phyloP scores from a whole-genome alignment of 2,888 invertebrate species.

The Drosophila anomelani region DNA sequence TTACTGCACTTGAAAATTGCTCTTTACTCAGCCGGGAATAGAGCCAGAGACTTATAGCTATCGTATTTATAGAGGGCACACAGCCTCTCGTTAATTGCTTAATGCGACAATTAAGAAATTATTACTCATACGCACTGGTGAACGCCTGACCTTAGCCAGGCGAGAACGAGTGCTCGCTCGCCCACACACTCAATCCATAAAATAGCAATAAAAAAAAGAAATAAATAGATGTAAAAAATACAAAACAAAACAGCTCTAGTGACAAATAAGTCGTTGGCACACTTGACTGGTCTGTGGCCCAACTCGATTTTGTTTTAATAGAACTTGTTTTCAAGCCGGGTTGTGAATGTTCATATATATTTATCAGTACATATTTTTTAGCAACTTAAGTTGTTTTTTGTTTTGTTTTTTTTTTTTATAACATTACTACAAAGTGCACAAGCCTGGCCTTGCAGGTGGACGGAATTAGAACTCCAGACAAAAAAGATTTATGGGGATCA shows the following conservation, averaged over 20 bases:
- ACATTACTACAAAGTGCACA: slow-evolving; percentile 33
- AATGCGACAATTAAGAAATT: slow-evolving; percentile 69
- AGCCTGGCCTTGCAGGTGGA: slow-evolving; percentile 32
- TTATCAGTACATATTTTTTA: slow-evolving; percentile 8
- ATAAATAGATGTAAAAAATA: slow-evolving; percentile 4
- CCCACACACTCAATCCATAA: slow-evolving; percentile 57
- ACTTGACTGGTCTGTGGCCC: slow-evolving; percentile 53
- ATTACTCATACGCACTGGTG: slow-evolving; percentile 75
- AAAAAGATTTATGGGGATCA: slow-evolving; percentile 5
- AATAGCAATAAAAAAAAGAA: slow-evolving; percentile 37
- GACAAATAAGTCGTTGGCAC: slow-evolving; percentile 71
- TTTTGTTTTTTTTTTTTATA: slow-evolving; percentile 16
- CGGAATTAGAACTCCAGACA: background rate
- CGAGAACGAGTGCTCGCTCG: slow-evolving; percentile 51
- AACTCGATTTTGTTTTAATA: slow-evolving; percentile 53
- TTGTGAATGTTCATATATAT: slow-evolving; percentile 12
- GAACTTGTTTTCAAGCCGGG: slow-evolving; percentile 55
- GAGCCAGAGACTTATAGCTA: background rate
- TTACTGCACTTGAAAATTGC: slow-evolving; percentile 34
- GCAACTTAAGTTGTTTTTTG: slow-evolving; percentile 9
- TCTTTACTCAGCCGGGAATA: slow-evolving; percentile 13
- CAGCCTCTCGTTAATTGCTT: slow-evolving; percentile 54
- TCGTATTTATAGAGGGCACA: slow-evolving; percentile 17
- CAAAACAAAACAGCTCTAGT: slow-evolving; percentile 50
- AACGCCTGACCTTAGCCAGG: slow-evolving; percentile 68